Percentiles rank a stretch among this genome's conserved stretches.
phyloP scores from a whole-genome alignment of 2,888 invertebrate species.

The Hecatera dysodea region DNA sequence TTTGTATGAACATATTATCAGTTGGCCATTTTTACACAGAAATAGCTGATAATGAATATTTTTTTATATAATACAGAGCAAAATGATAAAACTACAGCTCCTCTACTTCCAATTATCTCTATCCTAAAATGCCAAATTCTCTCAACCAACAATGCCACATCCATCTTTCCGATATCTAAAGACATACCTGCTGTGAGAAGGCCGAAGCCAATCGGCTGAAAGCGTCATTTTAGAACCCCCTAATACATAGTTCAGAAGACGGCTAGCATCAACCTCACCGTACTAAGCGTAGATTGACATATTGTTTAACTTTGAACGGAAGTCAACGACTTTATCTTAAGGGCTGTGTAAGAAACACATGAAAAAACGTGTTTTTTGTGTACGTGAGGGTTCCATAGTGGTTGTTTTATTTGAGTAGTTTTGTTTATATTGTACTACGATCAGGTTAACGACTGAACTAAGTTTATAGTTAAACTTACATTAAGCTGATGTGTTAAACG shows the following conservation, averaged over 20 bases:
- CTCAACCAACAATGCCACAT: slow-evolving; percentile 24
- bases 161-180: slow-evolving; percentile 28
- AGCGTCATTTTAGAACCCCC: slow-evolving; percentile 67
- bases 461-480: slow-evolving; percentile 45
- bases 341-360: slow-evolving; percentile 64
- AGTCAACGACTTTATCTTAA: slow-evolving; percentile 66
- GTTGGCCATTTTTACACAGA: not conserved
- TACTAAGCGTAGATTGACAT: slow-evolving; percentile 73
- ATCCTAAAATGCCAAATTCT: slow-evolving; percentile 2
- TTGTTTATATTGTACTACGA: slow-evolving; percentile 56
- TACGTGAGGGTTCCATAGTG: slow-evolving; percentile 42
- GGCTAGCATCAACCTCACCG: slow-evolving; percentile 57
- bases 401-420: slow-evolving; percentile 60
- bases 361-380: slow-evolving; percentile 43
- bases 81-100: not conserved
- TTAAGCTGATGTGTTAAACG: slow-evolving; percentile 24
- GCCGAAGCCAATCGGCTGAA: slow-evolving; percentile 39
- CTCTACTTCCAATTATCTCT: slow-evolving; percentile 9
- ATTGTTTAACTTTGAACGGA: slow-evolving; percentile 74
- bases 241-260: slow-evolving; percentile 56
- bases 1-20: not conserved
- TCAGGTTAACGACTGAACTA: slow-evolving; percentile 46
- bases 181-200: slow-evolving; percentile 35
- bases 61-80: not conserved
- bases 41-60: not conserved